Evolutionary conservation across 2,113 vertebrate species (phyloP).

Genomic region (Sprattus sprattus): DNA sequence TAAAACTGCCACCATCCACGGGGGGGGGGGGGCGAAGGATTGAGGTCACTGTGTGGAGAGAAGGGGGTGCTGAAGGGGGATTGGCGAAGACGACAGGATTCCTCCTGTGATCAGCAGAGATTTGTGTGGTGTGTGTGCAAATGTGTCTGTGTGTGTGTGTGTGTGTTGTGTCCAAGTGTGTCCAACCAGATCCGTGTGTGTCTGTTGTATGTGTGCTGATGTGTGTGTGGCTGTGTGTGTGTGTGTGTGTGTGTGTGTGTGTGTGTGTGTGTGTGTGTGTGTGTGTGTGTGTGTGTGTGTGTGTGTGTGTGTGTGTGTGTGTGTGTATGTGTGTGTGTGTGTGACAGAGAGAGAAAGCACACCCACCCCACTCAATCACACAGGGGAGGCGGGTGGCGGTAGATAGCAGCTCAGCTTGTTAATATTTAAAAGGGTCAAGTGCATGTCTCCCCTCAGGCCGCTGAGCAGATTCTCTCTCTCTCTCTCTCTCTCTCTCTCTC

Average conservation of each 20-base stretch:
- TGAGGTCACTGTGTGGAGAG: constrained; percentile 30
- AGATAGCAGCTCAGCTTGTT: constrained; percentile 35
- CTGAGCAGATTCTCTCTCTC: constrained; percentile 4
- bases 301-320: not conserved
- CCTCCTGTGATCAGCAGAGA: constrained; percentile 34
- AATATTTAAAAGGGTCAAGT: constrained; percentile 52
- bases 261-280: not conserved
- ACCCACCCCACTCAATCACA: constrained; percentile 30
- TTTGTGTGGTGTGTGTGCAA: constrained; percentile 21
- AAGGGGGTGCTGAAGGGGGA: not conserved
- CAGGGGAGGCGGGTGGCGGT: constrained; percentile 36
- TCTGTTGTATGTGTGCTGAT: constrained; percentile 31
- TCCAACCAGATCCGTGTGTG: not conserved
- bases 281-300: not conserved
- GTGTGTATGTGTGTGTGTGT: not conserved
- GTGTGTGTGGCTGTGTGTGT: not conserved
- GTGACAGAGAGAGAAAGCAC: not conserved
- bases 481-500: constrained; percentile 19
- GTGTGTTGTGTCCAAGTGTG: constrained; percentile 36
- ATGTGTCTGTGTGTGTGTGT: constrained; percentile 32
- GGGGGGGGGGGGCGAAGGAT: not conserved
- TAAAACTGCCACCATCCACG: constrained; percentile 51
- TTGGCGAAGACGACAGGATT: not conserved
- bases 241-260: not conserved
- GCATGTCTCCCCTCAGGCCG: not conserved